Conservation (phyloP, 2,113 vertebrate genomes). For the Corythoichthys intestinalis region DNA sequence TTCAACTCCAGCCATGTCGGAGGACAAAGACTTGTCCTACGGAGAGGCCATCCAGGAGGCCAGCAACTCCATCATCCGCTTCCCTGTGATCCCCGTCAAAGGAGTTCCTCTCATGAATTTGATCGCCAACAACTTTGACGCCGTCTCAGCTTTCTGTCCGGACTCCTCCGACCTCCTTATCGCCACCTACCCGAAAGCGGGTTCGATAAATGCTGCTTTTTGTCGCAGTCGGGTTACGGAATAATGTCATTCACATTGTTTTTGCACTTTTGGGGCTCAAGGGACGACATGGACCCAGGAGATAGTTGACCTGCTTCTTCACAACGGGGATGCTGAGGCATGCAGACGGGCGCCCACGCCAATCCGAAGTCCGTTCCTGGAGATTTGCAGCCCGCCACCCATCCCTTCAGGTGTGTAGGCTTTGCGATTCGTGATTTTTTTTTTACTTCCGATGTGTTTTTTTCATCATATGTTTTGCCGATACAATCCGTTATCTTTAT, state of each 20-base stretch:
- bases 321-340: slow-evolving; percentile 65
- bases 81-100: slow-evolving; percentile 58
- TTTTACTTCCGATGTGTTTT: too few species aligned
- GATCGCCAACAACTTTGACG: slow-evolving; percentile 66
- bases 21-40: slow-evolving; percentile 37
- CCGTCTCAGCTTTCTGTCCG: slow-evolving; percentile 66
- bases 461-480: too few species aligned
- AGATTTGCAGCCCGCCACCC: slow-evolving; percentile 66
- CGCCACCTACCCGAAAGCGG: slow-evolving; percentile 80
- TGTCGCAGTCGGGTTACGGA: too few species aligned
- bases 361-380: slow-evolving; percentile 70
- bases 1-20: slow-evolving; percentile 36
- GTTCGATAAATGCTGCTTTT: slow-evolving; percentile 27
- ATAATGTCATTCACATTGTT: slow-evolving; percentile 1
- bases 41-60: slow-evolving; percentile 46
- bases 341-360: slow-evolving; percentile 69
- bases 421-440: too few species aligned
- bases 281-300: slow-evolving; percentile 84
- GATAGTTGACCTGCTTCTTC: slow-evolving; percentile 75
- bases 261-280: slow-evolving; percentile 27
- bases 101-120: slow-evolving; percentile 67
- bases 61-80: slow-evolving; percentile 34
- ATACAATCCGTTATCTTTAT: too few species aligned
- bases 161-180: slow-evolving; percentile 76
- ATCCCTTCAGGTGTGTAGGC: slow-evolving; percentile 65